Conservation (phyloP, 2,113 vertebrate genomes). For the Macquaria australasica region DNA sequence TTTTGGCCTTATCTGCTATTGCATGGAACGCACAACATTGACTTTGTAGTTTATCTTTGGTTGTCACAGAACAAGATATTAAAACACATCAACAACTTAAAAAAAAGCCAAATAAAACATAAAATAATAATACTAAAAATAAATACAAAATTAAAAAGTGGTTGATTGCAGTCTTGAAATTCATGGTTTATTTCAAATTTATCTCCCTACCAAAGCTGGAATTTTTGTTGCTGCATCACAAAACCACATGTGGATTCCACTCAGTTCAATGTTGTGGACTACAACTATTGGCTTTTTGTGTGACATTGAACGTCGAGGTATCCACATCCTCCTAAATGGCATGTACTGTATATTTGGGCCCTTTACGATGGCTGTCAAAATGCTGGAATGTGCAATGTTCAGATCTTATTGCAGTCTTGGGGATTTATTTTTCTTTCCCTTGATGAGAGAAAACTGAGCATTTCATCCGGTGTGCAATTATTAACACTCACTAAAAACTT, state of each 20-base stretch:
- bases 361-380: constrained; percentile 58
- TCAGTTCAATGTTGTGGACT: constrained; percentile 25
- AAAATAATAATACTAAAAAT: constrained; percentile 84
- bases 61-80: constrained; percentile 92
- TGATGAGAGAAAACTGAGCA: constrained; percentile 23
- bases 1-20: constrained; percentile 99
- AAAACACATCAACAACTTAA: constrained; percentile 82
- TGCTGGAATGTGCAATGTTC: constrained; percentile 78
- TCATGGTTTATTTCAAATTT: constrained; percentile 69
- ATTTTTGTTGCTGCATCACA: constrained; percentile 15
- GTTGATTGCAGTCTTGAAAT: constrained; percentile 84
- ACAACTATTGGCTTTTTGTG: constrained; percentile 64
- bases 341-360: constrained; percentile 57
- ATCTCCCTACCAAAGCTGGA: constrained; percentile 21
- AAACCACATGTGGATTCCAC: constrained; percentile 24
- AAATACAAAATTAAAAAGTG: constrained; percentile 86
- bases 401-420: constrained; percentile 64
- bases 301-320: constrained; percentile 72
- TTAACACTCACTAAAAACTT: constrained; percentile 61
- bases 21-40: constrained; percentile 96
- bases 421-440: constrained; percentile 24
- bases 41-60: constrained; percentile 97
- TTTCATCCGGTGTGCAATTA: constrained; percentile 68
- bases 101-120: constrained; percentile 82
- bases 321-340: constrained; percentile 25